These are phyloP conservation scores for Chionodraco myersi DNA, from an alignment of 2,113 vertebrate species.

Conservation along the genomic window DNA sequence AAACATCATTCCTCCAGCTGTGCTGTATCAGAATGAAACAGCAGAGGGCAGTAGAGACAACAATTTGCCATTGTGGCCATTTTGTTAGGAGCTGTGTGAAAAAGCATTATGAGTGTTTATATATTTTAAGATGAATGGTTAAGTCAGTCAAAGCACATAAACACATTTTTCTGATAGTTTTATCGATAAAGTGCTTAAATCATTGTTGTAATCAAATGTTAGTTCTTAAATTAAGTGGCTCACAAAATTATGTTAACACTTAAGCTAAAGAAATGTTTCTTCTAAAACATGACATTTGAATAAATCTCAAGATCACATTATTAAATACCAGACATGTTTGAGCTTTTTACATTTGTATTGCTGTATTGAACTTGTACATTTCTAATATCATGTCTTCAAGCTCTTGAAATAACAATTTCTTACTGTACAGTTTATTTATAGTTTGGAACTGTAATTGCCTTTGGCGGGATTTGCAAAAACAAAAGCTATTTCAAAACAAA, in stretches of 20 bases:
- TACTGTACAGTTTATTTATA: background rate
- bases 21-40: constrained; percentile 42
- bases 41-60: constrained; percentile 62
- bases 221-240: background rate
- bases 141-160: background rate
- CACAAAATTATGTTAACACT: background rate
- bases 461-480: background rate
- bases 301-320: background rate
- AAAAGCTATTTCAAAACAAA: no score
- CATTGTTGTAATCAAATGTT: background rate
- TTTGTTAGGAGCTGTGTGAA: constrained; percentile 20
- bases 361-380: background rate
- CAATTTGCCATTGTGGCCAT: constrained; percentile 15
- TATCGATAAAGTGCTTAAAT: background rate
- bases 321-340: background rate
- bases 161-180: background rate
- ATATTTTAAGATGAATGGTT: background rate
- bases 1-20: background rate
- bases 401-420: background rate
- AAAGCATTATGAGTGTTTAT: background rate
- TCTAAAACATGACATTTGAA: background rate
- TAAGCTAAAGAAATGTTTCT: background rate
- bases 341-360: background rate
- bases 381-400: background rate
- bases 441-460: background rate